These are phyloP conservation scores for Eidolon dupreanum DNA, from an alignment of 2,797 vertebrate genomes.

Conservation along the genomic window DNA sequence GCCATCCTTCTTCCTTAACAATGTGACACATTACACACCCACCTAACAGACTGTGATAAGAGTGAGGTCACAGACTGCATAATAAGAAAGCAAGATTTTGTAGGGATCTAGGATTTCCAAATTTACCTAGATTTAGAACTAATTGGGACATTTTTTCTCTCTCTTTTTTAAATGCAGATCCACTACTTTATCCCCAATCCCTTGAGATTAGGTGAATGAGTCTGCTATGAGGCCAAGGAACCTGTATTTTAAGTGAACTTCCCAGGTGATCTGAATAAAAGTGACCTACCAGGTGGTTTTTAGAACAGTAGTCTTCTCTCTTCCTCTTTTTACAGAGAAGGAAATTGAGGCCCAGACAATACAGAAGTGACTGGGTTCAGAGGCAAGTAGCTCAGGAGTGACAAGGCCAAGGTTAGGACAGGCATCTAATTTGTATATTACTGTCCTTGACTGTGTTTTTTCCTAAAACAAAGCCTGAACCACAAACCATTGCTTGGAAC, in stretches of 20 bases:
- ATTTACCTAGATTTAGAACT: not conserved
- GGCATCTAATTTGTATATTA: not conserved
- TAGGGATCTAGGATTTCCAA: not conserved
- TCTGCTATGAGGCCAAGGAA: not conserved
- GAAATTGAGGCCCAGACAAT: not conserved
- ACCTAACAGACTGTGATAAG: not conserved
- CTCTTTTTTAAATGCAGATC: not conserved
- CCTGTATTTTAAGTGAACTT: not conserved
- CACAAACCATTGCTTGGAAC: not conserved
- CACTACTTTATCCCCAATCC: not conserved
- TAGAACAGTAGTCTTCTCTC: not conserved
- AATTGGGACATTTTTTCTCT: not conserved
- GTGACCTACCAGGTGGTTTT: not conserved
- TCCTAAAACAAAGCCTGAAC: conserved; percentile 20
- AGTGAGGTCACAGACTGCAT: not conserved
- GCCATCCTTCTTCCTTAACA: not conserved
- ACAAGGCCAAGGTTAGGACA: not conserved
- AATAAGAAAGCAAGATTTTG: not conserved
- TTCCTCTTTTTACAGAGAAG: not conserved
- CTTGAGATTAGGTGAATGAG: not conserved
- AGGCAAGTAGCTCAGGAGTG: not conserved
- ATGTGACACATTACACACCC: not conserved
- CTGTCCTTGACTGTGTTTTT: not conserved
- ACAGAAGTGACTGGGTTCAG: not conserved
- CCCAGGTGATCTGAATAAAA: not conserved